Percentiles rank a stretch among this genome's conserved stretches.
These are phyloP conservation scores for Charanyca ferruginea DNA, from an alignment of 2,888 invertebrate genomes.

Conservation along the genomic window DNA sequence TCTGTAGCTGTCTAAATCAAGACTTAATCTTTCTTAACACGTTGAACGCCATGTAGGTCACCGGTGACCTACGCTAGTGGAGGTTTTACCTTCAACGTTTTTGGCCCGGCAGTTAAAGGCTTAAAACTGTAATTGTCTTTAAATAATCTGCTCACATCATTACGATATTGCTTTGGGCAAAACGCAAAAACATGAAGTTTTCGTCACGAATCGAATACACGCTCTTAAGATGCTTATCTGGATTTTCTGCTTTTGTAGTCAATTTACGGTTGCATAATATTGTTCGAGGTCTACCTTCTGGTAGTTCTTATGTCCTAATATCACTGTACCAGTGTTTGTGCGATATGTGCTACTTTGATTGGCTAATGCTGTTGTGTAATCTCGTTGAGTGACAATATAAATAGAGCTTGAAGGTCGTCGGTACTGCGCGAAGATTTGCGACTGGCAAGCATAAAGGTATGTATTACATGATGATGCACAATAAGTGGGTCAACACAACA, in stretches of 20 bases:
- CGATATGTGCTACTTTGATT: constrained; percentile 50
- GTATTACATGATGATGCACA: constrained; percentile 13
- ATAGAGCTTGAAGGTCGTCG: constrained; percentile 53
- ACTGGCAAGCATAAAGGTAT: constrained; percentile 8
- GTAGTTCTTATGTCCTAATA: not conserved
- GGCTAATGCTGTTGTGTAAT: constrained; percentile 47
- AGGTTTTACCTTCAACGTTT: no score
- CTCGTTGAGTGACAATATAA: constrained; percentile 54
- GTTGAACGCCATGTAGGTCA: no score
- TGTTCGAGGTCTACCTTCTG: constrained; percentile 24
- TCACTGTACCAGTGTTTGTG: constrained; percentile 26
- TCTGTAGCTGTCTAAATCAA: no score
- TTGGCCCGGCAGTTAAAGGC: no score
- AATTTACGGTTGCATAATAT: not conserved
- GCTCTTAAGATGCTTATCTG: no score
- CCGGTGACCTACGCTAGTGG: no score
- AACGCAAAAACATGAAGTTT: no score
- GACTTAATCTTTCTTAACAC: no score
- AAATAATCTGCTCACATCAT: no score
- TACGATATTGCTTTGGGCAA: no score
- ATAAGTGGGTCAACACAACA: constrained; percentile 12
- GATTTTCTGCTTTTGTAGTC: not conserved
- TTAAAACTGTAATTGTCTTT: no score
- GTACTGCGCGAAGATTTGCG: constrained; percentile 39
- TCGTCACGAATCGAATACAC: no score